Conservation (phyloP, 2,113 vertebrate genomes). For the Apodemus sylvaticus region DNA sequence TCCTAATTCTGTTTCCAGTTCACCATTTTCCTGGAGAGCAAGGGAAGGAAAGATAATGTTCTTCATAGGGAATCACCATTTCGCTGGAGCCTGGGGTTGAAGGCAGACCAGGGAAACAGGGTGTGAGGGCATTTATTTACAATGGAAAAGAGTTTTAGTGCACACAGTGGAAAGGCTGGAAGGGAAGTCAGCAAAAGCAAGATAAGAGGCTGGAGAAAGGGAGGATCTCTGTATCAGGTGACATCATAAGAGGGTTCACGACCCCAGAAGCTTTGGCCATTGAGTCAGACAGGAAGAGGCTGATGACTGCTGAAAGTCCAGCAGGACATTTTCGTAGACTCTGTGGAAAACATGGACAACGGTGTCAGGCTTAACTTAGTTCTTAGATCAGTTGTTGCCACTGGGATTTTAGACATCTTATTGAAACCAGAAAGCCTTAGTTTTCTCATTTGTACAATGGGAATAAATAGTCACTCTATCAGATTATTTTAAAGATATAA, state of each 20-base stretch:
- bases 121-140: background rate
- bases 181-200: slow-evolving; percentile 62
- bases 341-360: background rate
- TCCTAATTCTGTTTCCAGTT: background rate
- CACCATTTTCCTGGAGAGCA: background rate
- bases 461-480: background rate
- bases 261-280: background rate
- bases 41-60: background rate
- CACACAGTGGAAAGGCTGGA: slow-evolving; percentile 52
- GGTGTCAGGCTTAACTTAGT: background rate
- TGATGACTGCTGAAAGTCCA: background rate
- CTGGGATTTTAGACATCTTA: background rate
- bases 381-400: background rate
- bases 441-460: background rate
- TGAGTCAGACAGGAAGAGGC: background rate
- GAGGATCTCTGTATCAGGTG: slow-evolving; percentile 24
- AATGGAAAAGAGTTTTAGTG: slow-evolving; percentile 42
- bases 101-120: background rate
- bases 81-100: background rate
- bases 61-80: background rate
- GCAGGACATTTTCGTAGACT: background rate
- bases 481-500: background rate
- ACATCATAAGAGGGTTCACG: background rate
- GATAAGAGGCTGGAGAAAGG: slow-evolving; percentile 52
- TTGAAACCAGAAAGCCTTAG: background rate